phyloP scores from a whole-genome alignment of 2,797 vertebrate genomes.

The Gastrophryne carolinensis region DNA sequence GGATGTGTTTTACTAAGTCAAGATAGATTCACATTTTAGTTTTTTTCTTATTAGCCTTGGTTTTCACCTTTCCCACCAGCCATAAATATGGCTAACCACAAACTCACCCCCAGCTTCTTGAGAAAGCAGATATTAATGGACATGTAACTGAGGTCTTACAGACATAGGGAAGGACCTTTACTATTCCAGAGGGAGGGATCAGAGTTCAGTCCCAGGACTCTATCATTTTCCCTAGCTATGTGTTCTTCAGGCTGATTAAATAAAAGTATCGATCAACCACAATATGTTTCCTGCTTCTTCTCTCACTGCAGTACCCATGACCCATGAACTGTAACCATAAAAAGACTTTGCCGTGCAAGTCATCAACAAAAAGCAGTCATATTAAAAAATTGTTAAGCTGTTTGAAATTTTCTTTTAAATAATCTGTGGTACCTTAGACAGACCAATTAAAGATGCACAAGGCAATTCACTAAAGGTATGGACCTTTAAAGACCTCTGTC shows the following conservation, averaged over 20 bases:
- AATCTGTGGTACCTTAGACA: neutral
- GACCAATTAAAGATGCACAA: neutral
- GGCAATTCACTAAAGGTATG: neutral
- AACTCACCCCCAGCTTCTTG: conserved; percentile 24
- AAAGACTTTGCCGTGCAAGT: neutral
- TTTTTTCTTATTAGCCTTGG: conserved; percentile 8
- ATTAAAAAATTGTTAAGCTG: neutral
- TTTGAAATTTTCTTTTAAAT: neutral
- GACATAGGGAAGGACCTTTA: conserved; percentile 49
- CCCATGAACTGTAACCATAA: neutral
- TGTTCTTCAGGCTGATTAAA: conserved; percentile 18
- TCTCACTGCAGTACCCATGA: conserved; percentile 7
- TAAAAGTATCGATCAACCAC: conserved; percentile 21
- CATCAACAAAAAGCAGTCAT: too few relatives aligned
- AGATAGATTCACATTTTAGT: neutral
- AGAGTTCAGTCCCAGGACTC: conserved; percentile 20
- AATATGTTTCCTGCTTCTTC: conserved; percentile 14
- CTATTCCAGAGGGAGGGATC: conserved; percentile 37
- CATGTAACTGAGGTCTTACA: conserved; percentile 57
- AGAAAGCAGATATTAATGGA: conserved; percentile 51
- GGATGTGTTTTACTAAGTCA: too few relatives aligned
- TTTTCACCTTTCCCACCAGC: conserved; percentile 26
- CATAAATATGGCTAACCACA: conserved; percentile 31
- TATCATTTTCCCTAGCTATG: conserved; percentile 22
- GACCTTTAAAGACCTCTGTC: too few relatives aligned